Base-by-base conservation (phyloP, 2,888 invertebrate genomes). In the Diadromus collaris region DNA sequence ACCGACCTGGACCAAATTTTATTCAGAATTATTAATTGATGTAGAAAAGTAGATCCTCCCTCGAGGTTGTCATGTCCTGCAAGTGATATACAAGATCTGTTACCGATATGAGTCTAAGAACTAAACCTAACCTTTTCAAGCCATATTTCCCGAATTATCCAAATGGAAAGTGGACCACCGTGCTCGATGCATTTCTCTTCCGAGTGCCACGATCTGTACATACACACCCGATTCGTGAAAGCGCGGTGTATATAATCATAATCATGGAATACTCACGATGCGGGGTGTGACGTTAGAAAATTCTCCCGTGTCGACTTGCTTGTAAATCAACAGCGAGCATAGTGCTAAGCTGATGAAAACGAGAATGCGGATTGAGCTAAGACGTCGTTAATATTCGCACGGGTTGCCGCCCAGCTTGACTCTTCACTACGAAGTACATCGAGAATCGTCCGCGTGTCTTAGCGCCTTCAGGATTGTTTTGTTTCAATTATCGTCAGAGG, bases 281-380 rank as follows among this genome's bases (percentile, higher is more conserved):
- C 60, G 16, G n/a, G 13, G 19, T 48, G 7, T 60, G 60, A 16
- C 34, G 21, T 70, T 32, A 4, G 34, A 16, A 13, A 70, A 48
- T 34, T 38, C 21, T 60, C 21, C 34, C 48, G 69, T 58, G 32
- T 60, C 46, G 44, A 32, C 21, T 46, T 24, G 83, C 77, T 46
- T 81, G 82, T 81, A 83, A 84, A 84, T 84, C 84, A 80, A 77
- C 80, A 80, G 80, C 78, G 80, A 82, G 44, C 41, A 7, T 29
- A 13, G 19, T 61, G 24, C 4, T 27, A 10, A 29, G 32, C 76
- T 80, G 79, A 69, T 64, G 78, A 76, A 79, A 83, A 78, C 81
- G 81, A 76, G 82, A 60, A 27, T 10, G 13, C 32, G 82, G 76
- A 83, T 83, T 85, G 80, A 73, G 44, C 73, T 68, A 41, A 58